Evolutionary conservation across 1,140 invertebrate species (phyloP).

Genomic region (Drosophila dunni): DNA sequence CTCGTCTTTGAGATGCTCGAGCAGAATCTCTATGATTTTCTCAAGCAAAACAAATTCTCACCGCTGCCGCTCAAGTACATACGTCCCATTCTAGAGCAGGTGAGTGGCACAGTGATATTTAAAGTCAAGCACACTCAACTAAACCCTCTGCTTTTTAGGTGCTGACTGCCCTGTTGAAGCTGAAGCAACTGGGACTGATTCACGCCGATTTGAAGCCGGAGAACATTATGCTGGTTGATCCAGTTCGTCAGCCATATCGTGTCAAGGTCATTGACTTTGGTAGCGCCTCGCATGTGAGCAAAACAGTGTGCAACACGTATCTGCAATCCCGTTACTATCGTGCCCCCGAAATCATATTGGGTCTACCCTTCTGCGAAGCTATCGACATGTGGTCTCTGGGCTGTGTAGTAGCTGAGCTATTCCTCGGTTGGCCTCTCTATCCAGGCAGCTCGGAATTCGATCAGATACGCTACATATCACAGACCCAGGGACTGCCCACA

Average conservation of each 20-base stretch:
- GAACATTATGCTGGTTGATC: slow-evolving; percentile 99
- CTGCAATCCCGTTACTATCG: slow-evolving; percentile 99
- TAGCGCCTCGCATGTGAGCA: slow-evolving; percentile 99
- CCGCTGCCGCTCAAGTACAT: slow-evolving; percentile 99
- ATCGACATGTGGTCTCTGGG: slow-evolving; percentile 99
- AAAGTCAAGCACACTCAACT: neutral
- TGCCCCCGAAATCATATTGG: slow-evolving; percentile 99
- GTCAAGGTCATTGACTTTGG: slow-evolving; percentile 99
- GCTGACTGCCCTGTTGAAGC: slow-evolving; percentile 97
- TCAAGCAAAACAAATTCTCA: slow-evolving; percentile 99
- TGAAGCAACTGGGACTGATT: slow-evolving; percentile 98
- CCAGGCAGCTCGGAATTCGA: slow-evolving; percentile 99
- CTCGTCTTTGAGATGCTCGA: slow-evolving; percentile 99
- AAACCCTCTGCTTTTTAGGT: slow-evolving; percentile 42
- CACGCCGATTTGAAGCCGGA: slow-evolving; percentile 99
- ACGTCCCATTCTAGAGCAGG: slow-evolving; percentile 99
- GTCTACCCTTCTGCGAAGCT: slow-evolving; percentile 99
- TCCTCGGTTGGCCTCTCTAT: slow-evolving; percentile 99
- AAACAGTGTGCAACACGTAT: slow-evolving; percentile 99
- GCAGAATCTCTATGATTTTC: slow-evolving; percentile 99
- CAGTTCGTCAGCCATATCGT: slow-evolving; percentile 97
- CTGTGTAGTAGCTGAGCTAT: slow-evolving; percentile 99
- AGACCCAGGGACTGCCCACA: slow-evolving; percentile 94
- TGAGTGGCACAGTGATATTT: slow-evolving; percentile 80
- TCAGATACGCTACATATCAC: slow-evolving; percentile 95